phyloP scores from a whole-genome alignment of 2,888 invertebrate species.

The Scaptomyza parva region DNA sequence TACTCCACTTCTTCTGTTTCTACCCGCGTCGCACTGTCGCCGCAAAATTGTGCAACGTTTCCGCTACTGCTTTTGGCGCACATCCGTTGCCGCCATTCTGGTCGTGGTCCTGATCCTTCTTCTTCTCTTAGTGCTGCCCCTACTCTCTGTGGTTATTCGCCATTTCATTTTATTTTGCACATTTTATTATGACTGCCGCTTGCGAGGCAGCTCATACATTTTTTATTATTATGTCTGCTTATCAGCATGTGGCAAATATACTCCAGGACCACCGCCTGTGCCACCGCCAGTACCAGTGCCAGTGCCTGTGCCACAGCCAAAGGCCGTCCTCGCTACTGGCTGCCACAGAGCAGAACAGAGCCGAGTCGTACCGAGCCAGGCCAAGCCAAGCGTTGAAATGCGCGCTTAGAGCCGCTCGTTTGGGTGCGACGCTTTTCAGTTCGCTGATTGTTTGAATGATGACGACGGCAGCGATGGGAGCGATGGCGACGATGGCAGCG shows the following conservation, averaged over 20 bases:
- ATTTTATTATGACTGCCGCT: constrained; percentile 77
- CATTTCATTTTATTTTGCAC: constrained; percentile 78
- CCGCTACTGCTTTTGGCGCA: constrained; percentile 73
- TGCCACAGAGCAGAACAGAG: constrained; percentile 7
- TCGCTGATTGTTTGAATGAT: constrained; percentile 79
- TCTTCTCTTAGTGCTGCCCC: constrained; percentile 19
- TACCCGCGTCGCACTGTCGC: constrained; percentile 56
- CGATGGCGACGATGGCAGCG: constrained; percentile 63
- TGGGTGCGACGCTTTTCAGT: constrained; percentile 73
- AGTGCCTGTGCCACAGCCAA: constrained; percentile 36
- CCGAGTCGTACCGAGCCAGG: constrained; percentile 22
- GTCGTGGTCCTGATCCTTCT: constrained; percentile 37
- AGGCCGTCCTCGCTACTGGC: constrained; percentile 9
- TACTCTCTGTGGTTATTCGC: constrained; percentile 64
- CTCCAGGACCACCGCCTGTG: constrained; percentile 60
- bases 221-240: constrained; percentile 79
- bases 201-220: constrained; percentile 72
- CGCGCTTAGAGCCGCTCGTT: constrained; percentile 76
- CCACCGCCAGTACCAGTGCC: constrained; percentile 57
- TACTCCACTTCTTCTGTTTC: neutral
- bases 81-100: constrained; percentile 70
- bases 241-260: constrained; percentile 79
- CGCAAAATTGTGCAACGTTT: constrained; percentile 78
- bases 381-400: constrained; percentile 74
- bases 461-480: constrained; percentile 65